These are phyloP conservation scores for Epinephelus awoara DNA, from an alignment of 2,797 vertebrate genomes.

Conservation along the genomic window DNA sequence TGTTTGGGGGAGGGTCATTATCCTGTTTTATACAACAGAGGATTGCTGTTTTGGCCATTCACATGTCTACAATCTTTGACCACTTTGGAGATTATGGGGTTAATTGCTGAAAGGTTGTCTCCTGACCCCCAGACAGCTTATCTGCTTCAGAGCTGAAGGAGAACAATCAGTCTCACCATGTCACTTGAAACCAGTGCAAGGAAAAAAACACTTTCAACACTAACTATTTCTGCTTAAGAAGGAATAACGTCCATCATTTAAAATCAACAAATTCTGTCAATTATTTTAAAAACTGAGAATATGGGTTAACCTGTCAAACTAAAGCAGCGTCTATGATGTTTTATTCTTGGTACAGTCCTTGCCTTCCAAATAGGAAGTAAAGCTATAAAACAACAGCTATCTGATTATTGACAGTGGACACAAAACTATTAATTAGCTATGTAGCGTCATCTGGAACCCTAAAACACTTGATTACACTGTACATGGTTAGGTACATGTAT, in stretches of 20 bases:
- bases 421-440: neutral
- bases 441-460: neutral
- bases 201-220: neutral
- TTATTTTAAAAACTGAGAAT: neutral
- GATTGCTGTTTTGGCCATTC: constrained; percentile 11
- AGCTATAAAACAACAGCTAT: neutral
- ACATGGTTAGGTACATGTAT: neutral
- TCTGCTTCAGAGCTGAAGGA: constrained; percentile 32
- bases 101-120: constrained; percentile 61
- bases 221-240: neutral
- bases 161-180: constrained; percentile 45
- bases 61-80: constrained; percentile 46
- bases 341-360: neutral
- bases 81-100: constrained; percentile 59
- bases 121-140: constrained; percentile 44
- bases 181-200: constrained; percentile 7
- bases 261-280: neutral
- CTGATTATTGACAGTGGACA: neutral
- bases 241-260: neutral
- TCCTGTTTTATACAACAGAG: neutral
- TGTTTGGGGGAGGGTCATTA: neutral
- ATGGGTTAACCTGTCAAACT: neutral
- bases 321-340: too few relatives aligned
- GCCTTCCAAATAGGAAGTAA: neutral
- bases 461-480: neutral